phyloP scores from a whole-genome alignment of 2,888 invertebrate genomes.

The Thumatha senex region DNA sequence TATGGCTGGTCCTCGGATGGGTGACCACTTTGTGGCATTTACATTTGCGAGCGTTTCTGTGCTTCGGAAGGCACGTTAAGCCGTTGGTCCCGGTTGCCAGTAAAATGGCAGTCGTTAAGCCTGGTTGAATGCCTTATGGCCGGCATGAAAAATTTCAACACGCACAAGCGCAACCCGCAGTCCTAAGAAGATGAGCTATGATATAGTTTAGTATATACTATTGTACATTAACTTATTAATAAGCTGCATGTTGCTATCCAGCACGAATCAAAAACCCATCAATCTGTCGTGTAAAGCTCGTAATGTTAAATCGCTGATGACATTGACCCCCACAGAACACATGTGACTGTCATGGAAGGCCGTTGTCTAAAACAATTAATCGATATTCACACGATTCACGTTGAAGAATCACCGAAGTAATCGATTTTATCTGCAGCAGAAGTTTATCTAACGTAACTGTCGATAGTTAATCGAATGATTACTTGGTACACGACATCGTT shows the following conservation, averaged over 20 bases:
- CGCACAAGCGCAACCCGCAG: no score
- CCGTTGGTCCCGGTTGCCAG: no score
- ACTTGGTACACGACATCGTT: neutral
- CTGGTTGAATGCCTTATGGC: no score
- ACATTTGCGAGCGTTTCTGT: no score
- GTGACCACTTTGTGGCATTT: no score
- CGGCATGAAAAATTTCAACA: no score
- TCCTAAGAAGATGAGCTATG: no score
- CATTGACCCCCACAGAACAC: slow-evolving; percentile 9
- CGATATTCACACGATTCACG: slow-evolving; percentile 8
- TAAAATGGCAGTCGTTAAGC: no score
- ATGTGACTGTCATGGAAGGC: slow-evolving; percentile 4
- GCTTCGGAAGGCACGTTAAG: no score
- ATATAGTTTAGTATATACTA: no score
- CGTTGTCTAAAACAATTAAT: slow-evolving; percentile 1
- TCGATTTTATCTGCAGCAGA: slow-evolving; percentile 8
- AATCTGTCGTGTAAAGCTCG: slow-evolving; percentile 4
- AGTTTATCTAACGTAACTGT: slow-evolving; percentile 20
- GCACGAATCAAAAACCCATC: slow-evolving; percentile 4
- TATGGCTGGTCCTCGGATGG: no score
- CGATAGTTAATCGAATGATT: slow-evolving; percentile 3
- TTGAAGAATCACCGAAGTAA: neutral
- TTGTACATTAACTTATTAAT: no score
- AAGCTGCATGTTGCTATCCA: neutral
- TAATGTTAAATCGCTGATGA: slow-evolving; percentile 6